A percentile compares a stretch with the other conserved stretches of the same genome.
Conservation (phyloP, 2,113 vertebrate species). For the Penelope pileata region DNA sequence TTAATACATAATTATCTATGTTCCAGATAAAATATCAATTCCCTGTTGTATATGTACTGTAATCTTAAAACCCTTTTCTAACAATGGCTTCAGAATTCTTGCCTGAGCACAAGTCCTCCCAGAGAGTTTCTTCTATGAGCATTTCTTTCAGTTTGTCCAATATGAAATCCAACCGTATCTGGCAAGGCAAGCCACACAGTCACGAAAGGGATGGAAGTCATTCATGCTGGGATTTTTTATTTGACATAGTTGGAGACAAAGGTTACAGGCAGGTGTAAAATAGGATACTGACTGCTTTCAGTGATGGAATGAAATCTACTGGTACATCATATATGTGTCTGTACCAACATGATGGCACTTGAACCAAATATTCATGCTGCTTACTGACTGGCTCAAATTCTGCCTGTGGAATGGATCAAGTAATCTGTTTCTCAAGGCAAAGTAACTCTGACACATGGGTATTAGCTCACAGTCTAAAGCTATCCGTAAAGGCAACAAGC, state of each 20-base stretch:
- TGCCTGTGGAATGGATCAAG: background rate
- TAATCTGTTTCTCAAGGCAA: background rate
- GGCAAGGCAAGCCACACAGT: background rate
- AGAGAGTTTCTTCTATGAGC: background rate
- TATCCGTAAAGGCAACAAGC: background rate
- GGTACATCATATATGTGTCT: background rate
- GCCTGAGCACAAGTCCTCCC: background rate
- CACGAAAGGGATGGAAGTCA: background rate
- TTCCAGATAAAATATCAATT: background rate
- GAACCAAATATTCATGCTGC: background rate
- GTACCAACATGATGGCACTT: background rate
- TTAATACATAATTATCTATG: background rate
- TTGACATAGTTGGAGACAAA: background rate
- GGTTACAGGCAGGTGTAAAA: background rate
- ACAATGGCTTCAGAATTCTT: background rate
- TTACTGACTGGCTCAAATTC: background rate
- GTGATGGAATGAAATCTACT: background rate
- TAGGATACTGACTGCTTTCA: background rate
- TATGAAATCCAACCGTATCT: rapidly evolving
- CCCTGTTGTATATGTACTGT: background rate
- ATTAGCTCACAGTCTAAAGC: background rate
- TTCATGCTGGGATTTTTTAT: background rate
- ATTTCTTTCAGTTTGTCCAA: background rate
- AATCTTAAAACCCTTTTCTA: background rate
- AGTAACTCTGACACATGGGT: background rate